Evolutionary conservation across 2,113 vertebrate species (phyloP), one percentile per base, ranked within the genome.

Genomic region (Odocoileus virginianus): DNA sequence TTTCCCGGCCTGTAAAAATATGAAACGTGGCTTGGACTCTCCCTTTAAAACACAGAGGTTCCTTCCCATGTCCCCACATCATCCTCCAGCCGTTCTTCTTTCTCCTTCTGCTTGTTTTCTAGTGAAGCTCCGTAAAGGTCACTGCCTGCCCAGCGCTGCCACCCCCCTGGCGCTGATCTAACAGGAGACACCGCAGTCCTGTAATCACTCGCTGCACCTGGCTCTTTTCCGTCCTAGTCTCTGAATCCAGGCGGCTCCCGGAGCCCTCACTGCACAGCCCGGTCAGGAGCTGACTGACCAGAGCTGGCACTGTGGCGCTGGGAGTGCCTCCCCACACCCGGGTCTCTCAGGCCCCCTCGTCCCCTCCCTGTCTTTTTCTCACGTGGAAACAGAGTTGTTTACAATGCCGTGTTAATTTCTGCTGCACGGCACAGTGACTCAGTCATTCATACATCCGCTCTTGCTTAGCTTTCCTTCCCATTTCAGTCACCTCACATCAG

Each of bases 261-360:
- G 28, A 61, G 84, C 50, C 19, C 64, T 78, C 23, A 6, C 30
- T n/a, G 45, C 43, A 4, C 11, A 52, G 4, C 40, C 13, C 52
- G 47, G 78, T 67, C 30, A 79, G 40, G 45, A 67, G 60, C 40
- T 55, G 14, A 52, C 9, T 58, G 90, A 36, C 14, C 30, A 54
- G 86, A 89, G 57, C n/a, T 12, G 10, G 86, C 33, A 30, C 33
- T n/a, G 1, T 7, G 7, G 36, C 64, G 11, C 9, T 7, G 21
- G 15, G 54, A 74, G 28, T 10, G 7, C 9, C 9, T 33, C 3
- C 45, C n/a, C 1, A 0, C 28, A 16, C 36, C 52, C 28, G 11
- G 33, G 54, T 50, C 45, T 55, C 52, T 30, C 11, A 2, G 10
- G 36, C 36, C 21, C 21, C 86, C 9, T 15, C 9, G 9, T 88